A percentile compares a stretch with the other conserved stretches of the same genome.
phyloP scores from a whole-genome alignment of 2,113 vertebrate species.

The Microcebus ravelobensis region DNA sequence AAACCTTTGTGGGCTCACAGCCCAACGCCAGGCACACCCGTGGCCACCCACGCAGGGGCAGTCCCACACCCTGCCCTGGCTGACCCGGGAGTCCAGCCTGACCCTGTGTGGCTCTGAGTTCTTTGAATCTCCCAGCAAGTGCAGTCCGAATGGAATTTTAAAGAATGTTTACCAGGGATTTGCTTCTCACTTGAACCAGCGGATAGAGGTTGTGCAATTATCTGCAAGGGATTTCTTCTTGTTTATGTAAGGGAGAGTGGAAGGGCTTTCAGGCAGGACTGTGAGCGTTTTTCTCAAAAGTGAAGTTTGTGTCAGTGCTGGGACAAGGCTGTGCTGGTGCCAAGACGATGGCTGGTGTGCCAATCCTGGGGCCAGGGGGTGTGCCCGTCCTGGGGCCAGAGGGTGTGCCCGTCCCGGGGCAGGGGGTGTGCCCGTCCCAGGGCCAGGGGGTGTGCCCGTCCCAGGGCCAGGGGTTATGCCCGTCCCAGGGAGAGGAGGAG shows the following conservation, averaged over 20 bases:
- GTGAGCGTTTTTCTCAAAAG: background rate
- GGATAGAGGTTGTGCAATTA: background rate
- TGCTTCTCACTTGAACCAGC: background rate
- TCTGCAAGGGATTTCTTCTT: constrained; percentile 6
- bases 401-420: no score
- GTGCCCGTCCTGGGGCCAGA: no score
- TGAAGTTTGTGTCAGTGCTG: background rate
- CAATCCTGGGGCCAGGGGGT: background rate
- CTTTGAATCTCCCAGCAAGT: background rate
- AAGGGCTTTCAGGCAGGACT: background rate
- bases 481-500: no score
- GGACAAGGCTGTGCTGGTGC: background rate
- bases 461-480: background rate
- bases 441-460: background rate
- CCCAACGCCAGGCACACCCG: no score
- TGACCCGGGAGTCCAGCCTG: background rate
- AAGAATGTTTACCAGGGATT: background rate
- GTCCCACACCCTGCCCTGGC: background rate
- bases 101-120: background rate
- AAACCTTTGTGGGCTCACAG: no score
- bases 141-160: background rate
- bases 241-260: background rate
- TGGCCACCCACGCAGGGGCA: no score
- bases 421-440: no score
- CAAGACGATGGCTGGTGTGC: background rate